Conservation (phyloP, 2,113 vertebrate species). For the Scatophagus argus region DNA sequence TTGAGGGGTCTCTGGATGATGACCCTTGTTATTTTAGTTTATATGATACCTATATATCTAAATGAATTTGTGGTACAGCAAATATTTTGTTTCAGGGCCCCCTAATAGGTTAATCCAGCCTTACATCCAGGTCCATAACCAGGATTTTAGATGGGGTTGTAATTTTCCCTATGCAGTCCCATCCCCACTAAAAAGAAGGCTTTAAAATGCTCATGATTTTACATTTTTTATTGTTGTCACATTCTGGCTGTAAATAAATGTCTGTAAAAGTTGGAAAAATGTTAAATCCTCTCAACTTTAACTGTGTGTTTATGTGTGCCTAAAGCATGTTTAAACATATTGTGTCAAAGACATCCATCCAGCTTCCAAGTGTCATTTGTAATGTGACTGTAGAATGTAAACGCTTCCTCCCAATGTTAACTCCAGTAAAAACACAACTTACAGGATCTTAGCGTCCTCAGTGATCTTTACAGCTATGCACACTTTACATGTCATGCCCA, state of each 20-base stretch:
- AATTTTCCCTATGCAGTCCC: not conserved
- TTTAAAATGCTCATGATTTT: not conserved
- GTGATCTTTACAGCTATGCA: too few relatives aligned
- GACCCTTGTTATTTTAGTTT: conserved; percentile 2
- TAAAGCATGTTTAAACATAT: not conserved
- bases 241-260: too few relatives aligned
- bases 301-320: not conserved
- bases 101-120: not conserved
- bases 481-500: not conserved
- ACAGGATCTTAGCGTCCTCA: not conserved
- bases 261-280: too few relatives aligned
- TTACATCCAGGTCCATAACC: not conserved
- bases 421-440: not conserved
- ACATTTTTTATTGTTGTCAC: not conserved
- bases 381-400: not conserved
- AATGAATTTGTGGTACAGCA: not conserved
- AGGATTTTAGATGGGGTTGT: not conserved
- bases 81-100: not conserved
- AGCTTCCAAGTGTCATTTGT: not conserved
- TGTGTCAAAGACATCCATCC: not conserved
- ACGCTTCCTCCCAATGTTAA: not conserved
- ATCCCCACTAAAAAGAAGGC: not conserved
- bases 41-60: not conserved
- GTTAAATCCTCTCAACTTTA: too few relatives aligned
- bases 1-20: not conserved